Conservation (phyloP, 2,888 invertebrate genomes). For the Cryptus armator region DNA sequence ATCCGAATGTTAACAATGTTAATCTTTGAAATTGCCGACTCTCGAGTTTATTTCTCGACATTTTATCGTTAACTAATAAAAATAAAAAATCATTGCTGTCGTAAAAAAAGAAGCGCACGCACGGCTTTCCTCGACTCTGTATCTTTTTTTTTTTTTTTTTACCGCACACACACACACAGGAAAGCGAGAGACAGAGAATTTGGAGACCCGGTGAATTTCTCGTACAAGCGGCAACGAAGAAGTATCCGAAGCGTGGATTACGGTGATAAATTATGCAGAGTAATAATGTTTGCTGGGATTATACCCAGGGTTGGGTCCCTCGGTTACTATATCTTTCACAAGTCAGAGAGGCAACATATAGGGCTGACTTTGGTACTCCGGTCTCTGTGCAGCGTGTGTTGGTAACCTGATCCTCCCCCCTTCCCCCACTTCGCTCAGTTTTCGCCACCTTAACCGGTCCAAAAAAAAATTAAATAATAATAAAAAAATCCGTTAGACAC, state of each 20-base stretch:
- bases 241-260: conserved; percentile 68
- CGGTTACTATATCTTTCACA: conserved; percentile 58
- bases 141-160: too few species aligned
- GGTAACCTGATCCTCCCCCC: background rate
- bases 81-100: background rate
- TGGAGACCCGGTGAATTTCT: conserved; percentile 12
- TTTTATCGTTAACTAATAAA: background rate
- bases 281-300: conserved; percentile 69
- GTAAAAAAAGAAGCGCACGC: background rate
- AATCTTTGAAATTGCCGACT: background rate
- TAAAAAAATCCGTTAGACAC: background rate
- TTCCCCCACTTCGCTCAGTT: background rate
- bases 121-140: background rate
- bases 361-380: background rate
- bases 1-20: background rate
- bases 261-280: conserved; percentile 67
- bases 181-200: background rate
- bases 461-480: too few species aligned
- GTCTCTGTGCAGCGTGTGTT: background rate
- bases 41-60: background rate
- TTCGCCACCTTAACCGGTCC: background rate
- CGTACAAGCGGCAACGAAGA: conserved; percentile 35
- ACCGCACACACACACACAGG: too few species aligned
- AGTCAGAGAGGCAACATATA: conserved; percentile 13
- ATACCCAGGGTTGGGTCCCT: conserved; percentile 61